Percentiles rank a stretch among this genome's conserved stretches.
Conservation (phyloP, 2,888 invertebrate genomes). For the Leptogaster cylindrica region DNA sequence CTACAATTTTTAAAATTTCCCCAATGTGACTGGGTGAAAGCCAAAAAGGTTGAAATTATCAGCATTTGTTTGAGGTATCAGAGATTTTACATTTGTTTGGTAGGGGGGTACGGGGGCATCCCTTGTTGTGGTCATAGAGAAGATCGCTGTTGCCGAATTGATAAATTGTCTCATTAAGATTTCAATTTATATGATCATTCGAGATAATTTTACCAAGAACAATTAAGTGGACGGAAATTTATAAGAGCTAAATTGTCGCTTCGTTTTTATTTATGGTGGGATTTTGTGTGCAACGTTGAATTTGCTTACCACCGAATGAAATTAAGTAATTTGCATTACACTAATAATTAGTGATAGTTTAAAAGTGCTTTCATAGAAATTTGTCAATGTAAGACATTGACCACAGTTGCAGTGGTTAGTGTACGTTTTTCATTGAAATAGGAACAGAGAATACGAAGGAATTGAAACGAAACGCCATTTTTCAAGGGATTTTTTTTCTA, state of each 20-base stretch:
- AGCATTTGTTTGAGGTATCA: not conserved
- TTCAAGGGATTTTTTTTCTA: too few species aligned
- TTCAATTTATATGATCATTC: slow-evolving; percentile 33
- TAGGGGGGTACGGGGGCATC: too few species aligned
- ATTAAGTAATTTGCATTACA: slow-evolving; percentile 18
- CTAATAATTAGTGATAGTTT: slow-evolving; percentile 38
- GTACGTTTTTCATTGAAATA: too few species aligned
- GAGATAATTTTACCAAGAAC: slow-evolving; percentile 20
- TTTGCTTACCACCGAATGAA: not conserved
- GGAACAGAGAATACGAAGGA: too few species aligned
- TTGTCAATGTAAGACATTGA: slow-evolving; percentile 27
- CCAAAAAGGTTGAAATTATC: not conserved
- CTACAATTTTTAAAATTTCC: not conserved
- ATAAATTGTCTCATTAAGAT: slow-evolving; percentile 33
- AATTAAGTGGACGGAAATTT: slow-evolving; percentile 20
- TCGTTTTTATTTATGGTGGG: slow-evolving; percentile 7
- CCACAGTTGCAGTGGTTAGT: too few species aligned
- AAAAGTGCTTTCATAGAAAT: slow-evolving; percentile 13
- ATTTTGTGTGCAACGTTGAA: slow-evolving; percentile 10
- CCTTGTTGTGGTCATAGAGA: too few species aligned
- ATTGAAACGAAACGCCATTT: too few species aligned
- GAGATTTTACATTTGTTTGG: not conserved
- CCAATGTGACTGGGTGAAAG: not conserved
- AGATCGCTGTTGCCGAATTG: slow-evolving; percentile 3
- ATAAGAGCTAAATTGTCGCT: not conserved